phyloP scores from a whole-genome alignment of 2,888 invertebrate species.

The Pantelozetes paolii region DNA sequence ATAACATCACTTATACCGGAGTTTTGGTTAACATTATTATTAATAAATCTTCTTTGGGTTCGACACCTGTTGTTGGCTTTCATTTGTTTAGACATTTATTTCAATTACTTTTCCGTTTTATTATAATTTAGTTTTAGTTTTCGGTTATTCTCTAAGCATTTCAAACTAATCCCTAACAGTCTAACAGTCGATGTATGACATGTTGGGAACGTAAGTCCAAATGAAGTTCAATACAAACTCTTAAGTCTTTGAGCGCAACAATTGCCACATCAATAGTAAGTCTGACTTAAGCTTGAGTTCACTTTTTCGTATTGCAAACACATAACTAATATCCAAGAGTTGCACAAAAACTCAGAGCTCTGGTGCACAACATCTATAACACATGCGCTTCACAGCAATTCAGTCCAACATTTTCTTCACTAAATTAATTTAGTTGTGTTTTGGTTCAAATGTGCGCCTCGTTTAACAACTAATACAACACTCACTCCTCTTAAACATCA shows the following conservation, averaged over 20 bases:
- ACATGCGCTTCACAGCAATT: constrained; percentile 11
- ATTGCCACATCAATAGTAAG: constrained; percentile 17
- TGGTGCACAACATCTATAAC: constrained; percentile 15
- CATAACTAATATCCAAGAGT: not conserved
- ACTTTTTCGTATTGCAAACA: not conserved
- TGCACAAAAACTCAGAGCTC: not conserved
- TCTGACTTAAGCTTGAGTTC: constrained; percentile 5
- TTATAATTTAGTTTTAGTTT: not conserved
- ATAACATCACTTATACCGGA: not conserved
- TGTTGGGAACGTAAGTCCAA: not conserved
- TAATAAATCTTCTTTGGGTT: not conserved
- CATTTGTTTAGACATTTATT: constrained; percentile 20
- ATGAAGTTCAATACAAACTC: not conserved
- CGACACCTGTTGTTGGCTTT: constrained; percentile 30
- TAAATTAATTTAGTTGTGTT: constrained; percentile 32
- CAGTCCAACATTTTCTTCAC: not conserved
- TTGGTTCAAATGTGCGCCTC: constrained; percentile 24
- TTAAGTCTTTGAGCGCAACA: constrained; percentile 14
- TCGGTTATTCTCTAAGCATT: not conserved
- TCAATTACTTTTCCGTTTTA: not conserved
- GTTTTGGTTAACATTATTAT: not conserved
- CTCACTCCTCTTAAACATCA: no score
- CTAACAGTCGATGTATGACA: not conserved
- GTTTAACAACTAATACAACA: constrained; percentile 18
- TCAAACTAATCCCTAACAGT: constrained; percentile 13